These are phyloP conservation scores for Gopherus flavomarginatus DNA, from an alignment of 2,113 vertebrate genomes.

Conservation along the genomic window DNA sequence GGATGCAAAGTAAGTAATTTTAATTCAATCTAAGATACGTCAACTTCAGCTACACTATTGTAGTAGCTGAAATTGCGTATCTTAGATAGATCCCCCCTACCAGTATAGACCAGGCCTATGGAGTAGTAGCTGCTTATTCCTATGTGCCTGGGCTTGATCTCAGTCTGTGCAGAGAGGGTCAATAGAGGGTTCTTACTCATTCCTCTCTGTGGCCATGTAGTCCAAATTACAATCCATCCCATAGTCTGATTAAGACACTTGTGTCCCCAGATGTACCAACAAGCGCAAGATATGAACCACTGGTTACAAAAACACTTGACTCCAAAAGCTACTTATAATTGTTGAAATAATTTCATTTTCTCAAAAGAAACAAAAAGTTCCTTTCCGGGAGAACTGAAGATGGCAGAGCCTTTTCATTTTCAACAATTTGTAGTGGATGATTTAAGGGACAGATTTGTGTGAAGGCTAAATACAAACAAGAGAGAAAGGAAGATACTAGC, in stretches of 20 bases:
- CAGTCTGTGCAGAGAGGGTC: neutral
- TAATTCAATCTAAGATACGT: too few relatives aligned
- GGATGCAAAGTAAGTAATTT: too few relatives aligned
- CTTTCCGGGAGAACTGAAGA: neutral
- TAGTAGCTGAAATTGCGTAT: too few relatives aligned
- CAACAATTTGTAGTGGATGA: neutral
- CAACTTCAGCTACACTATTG: too few relatives aligned
- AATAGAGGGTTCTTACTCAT: neutral
- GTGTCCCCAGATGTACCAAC: neutral
- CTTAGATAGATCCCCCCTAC: too few relatives aligned
- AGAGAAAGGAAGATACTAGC: neutral
- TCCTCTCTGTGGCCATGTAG: neutral
- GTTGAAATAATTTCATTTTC: neutral
- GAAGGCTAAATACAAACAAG: neutral
- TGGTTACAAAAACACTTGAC: neutral
- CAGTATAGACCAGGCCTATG: too few relatives aligned
- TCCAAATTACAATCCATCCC: neutral
- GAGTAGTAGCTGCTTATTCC: neutral
- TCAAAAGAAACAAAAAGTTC: neutral
- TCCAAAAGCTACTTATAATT: fast-evolving
- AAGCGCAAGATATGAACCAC: neutral
- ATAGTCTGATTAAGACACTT: neutral
- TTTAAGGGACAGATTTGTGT: constrained; percentile 6
- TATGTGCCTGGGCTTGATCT: neutral
- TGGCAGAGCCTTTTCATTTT: neutral